phyloP scores from a whole-genome alignment of 2,113 vertebrate genomes.

The Pitta sordida region DNA sequence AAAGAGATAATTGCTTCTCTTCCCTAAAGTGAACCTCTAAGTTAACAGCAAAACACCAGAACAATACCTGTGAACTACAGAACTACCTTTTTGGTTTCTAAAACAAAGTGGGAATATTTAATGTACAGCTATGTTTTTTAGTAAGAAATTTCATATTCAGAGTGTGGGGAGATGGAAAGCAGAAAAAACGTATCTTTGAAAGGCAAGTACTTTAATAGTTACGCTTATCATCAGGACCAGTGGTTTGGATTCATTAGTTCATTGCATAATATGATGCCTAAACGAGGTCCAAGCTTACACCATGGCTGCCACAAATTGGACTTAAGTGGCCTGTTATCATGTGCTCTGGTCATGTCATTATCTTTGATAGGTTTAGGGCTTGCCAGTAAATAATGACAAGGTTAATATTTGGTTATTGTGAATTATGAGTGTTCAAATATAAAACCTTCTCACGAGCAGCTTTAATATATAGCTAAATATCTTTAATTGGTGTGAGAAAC shows the following conservation, averaged over 20 bases:
- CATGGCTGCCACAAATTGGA: neutral
- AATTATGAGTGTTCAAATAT: neutral
- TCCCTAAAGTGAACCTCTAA: neutral
- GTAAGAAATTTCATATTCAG: neutral
- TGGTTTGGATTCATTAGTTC: neutral
- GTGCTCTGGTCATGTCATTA: neutral
- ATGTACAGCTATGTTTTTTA: neutral
- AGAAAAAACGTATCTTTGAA: neutral
- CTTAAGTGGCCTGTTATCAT: neutral
- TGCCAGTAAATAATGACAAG: neutral
- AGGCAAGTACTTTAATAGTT: neutral
- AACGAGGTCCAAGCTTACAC: neutral
- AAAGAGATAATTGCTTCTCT: neutral
- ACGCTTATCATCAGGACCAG: neutral
- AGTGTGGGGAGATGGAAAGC: neutral
- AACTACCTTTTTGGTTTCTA: neutral
- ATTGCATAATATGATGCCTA: neutral
- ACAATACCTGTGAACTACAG: neutral
- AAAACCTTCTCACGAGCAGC: neutral
- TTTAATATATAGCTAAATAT: neutral
- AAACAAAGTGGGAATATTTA: neutral
- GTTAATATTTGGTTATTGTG: neutral
- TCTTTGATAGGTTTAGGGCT: neutral
- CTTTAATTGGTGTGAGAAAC: neutral
- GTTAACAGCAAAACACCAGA: neutral